Percentiles rank a stretch among this genome's conserved stretches.
These are phyloP conservation scores for Coregonus suidteri DNA, from an alignment of 2,797 vertebrate species.

Conservation along the genomic window DNA sequence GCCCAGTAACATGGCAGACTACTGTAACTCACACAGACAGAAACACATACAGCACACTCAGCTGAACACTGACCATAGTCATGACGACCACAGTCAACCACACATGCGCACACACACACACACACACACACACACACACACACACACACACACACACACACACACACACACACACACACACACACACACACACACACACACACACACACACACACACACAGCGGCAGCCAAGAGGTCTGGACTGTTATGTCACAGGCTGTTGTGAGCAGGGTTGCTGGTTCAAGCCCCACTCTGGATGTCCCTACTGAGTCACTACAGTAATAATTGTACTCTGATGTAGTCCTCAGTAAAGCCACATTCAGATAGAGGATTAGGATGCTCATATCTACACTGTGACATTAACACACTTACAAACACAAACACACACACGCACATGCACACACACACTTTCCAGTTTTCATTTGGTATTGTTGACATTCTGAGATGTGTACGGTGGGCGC, in stretches of 20 bases:
- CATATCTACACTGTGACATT: background rate
- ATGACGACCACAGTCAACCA: too few species aligned
- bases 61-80: background rate
- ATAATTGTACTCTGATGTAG: slow-evolving; percentile 67
- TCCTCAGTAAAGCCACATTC: slow-evolving; percentile 62
- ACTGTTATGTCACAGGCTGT: background rate
- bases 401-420: background rate
- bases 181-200: background rate
- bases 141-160: too few species aligned
- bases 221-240: background rate
- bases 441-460: slow-evolving; percentile 28
- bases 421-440: background rate
- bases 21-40: slow-evolving; percentile 46
- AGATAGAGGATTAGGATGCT: slow-evolving; percentile 60
- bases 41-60: slow-evolving; percentile 37
- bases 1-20: slow-evolving; percentile 19
- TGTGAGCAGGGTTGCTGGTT: slow-evolving; percentile 56
- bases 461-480: slow-evolving; percentile 36
- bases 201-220: background rate
- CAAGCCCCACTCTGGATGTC: slow-evolving; percentile 37
- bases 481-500: slow-evolving; percentile 11
- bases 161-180: too few species aligned
- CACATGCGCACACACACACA: too few species aligned
- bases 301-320: slow-evolving; percentile 50
- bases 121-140: too few species aligned